Conservation (phyloP, 2,797 vertebrate species). For the Galaxias olidus region DNA sequence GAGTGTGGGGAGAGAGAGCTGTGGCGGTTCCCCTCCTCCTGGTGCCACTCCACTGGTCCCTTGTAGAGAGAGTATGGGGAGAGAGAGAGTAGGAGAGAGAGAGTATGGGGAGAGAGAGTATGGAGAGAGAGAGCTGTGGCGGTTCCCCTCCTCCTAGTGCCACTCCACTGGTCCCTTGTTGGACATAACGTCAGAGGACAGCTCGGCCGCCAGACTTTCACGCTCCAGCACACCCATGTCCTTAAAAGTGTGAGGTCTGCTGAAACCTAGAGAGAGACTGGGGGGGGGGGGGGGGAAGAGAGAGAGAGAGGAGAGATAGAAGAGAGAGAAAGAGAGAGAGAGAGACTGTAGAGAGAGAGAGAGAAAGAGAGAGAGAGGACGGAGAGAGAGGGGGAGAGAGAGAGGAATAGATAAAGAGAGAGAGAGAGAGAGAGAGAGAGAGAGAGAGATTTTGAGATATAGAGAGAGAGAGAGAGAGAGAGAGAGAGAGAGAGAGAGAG, state of each 20-base stretch:
- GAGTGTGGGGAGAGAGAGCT: constrained; percentile 34
- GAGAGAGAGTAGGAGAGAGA: not conserved
- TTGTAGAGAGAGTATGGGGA: constrained; percentile 27
- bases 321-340: no score
- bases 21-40: constrained; percentile 41
- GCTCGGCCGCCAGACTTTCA: constrained; percentile 43
- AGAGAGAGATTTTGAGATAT: not conserved
- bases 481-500: constrained; percentile 29
- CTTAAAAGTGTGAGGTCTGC: constrained; percentile 41
- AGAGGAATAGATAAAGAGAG: no score
- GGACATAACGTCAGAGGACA: constrained; percentile 60
- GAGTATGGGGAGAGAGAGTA: constrained; percentile 2
- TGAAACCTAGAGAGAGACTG: not conserved
- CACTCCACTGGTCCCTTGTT: constrained; percentile 41
- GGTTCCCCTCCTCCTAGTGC: constrained; percentile 49
- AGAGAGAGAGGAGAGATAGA: no score
- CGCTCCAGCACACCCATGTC: constrained; percentile 49
- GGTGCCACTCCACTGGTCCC: constrained; percentile 48
- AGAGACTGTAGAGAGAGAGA: not conserved
- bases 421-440: no score
- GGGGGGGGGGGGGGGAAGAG: constrained; percentile 5
- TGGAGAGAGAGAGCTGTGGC: constrained; percentile 15
- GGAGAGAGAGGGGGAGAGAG: not conserved
- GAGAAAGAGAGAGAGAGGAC: constrained; percentile 27
- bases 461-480: constrained; percentile 31